These are phyloP conservation scores for Spodoptera exigua DNA, from an alignment of 2,888 invertebrate genomes.

Conservation along the genomic window DNA sequence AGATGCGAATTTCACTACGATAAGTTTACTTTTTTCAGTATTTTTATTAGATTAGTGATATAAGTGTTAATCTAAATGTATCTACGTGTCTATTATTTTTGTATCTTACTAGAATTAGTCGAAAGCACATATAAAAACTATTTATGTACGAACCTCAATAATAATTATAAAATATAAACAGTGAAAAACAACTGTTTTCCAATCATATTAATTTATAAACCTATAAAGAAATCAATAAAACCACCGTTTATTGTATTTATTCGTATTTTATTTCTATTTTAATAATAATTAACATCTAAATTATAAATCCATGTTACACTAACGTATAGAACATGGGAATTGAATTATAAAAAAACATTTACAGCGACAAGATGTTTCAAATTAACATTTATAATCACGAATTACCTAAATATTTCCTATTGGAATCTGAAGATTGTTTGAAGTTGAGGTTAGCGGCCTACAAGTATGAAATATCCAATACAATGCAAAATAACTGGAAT, in stretches of 20 bases:
- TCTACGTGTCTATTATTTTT: slow-evolving; percentile 19
- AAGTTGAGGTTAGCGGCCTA: slow-evolving; percentile 8
- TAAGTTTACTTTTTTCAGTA: slow-evolving; percentile 25
- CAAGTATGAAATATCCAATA: no score
- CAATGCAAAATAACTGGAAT: slow-evolving; percentile 21
- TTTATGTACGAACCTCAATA: no score
- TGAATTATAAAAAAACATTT: slow-evolving; percentile 3
- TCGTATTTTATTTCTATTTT: slow-evolving; percentile 46
- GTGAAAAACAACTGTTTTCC: no score
- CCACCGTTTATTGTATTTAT: slow-evolving; percentile 41
- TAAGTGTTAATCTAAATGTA: slow-evolving; percentile 27
- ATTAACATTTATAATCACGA: slow-evolving; percentile 43
- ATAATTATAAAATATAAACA: no score
- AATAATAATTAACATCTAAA: slow-evolving; percentile 25
- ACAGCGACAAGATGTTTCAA: slow-evolving; percentile 23
- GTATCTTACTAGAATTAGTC: no score
- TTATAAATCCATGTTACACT: slow-evolving; percentile 33
- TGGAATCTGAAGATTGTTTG: slow-evolving; percentile 31
- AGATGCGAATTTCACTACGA: slow-evolving; percentile 4
- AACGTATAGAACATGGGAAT: slow-evolving; percentile 17
- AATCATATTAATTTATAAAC: no score
- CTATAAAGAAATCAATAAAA: slow-evolving; percentile 50
- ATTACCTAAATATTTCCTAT: slow-evolving; percentile 31
- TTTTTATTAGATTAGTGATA: slow-evolving; percentile 16
- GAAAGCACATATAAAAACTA: no score